Conservation (phyloP, 2,888 invertebrate genomes). For the Ormyrus rosae region DNA sequence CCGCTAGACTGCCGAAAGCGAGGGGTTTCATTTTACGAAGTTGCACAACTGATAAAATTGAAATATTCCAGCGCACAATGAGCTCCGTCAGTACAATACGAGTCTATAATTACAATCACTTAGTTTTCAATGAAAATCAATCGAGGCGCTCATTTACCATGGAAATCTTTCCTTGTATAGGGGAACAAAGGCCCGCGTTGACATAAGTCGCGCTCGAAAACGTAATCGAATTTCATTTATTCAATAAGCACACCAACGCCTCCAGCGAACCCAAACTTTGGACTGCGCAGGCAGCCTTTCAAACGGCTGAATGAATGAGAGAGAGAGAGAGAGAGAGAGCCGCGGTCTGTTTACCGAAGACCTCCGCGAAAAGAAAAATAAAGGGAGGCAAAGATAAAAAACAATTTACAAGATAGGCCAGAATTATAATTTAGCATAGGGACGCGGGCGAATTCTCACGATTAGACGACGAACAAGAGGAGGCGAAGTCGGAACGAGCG, state of each 20-base stretch:
- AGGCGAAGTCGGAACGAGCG: neutral
- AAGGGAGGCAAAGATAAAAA: no score
- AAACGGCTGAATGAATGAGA: no score
- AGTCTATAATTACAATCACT: no score
- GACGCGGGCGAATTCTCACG: constrained; percentile 48
- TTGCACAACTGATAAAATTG: no score
- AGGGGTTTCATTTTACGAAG: no score
- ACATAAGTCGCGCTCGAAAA: neutral
- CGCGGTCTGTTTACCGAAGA: no score
- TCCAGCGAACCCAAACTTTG: neutral
- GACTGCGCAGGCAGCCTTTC: no score
- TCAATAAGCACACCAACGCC: constrained; percentile 11
- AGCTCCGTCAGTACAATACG: no score
- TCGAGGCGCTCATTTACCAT: constrained; percentile 22
- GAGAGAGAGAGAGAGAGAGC: no score
- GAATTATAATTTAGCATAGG: constrained; percentile 48
- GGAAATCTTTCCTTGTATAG: neutral
- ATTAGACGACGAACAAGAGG: constrained; percentile 26
- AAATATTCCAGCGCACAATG: no score
- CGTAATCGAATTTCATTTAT: constrained; percentile 14
- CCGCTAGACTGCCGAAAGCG: no score
- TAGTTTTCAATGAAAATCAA: constrained; percentile 18
- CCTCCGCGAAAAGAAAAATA: no score
- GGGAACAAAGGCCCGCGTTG: neutral
- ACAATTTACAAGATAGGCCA: neutral